Conservation (phyloP, 1,140 invertebrate species). For the Luehdorfia chinensis region DNA sequence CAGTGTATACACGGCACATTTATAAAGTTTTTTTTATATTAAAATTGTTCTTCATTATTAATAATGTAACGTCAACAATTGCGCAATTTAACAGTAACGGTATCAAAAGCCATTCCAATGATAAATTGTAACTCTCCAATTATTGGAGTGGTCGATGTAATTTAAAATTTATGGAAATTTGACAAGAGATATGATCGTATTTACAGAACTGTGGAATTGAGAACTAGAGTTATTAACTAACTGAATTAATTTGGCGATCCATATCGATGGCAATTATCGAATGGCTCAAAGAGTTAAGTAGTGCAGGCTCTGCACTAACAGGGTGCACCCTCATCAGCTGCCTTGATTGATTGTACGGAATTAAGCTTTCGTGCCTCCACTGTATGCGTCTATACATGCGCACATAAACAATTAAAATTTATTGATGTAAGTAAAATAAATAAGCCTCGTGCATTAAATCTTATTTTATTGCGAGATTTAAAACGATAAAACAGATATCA, state of each 20-base stretch:
- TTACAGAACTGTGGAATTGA: constrained; percentile 32
- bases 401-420: constrained; percentile 16
- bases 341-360: constrained; percentile 66
- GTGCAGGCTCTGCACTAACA: constrained; percentile 35
- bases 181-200: constrained; percentile 54
- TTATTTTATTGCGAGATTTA: constrained; percentile 8
- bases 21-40: no score
- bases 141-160: constrained; percentile 37
- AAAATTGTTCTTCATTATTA: no score
- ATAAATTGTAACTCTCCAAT: constrained; percentile 52
- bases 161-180: constrained; percentile 67
- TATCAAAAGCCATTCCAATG: constrained; percentile 1
- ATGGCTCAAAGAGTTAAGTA: constrained; percentile 47
- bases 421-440: constrained; percentile 16
- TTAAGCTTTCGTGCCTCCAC: constrained; percentile 40
- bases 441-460: constrained; percentile 9
- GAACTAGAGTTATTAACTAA: constrained; percentile 38
- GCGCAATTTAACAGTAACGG: background rate
- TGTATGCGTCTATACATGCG: constrained; percentile 5
- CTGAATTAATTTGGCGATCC: constrained; percentile 50
- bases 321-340: constrained; percentile 49
- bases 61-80: no score
- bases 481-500: constrained; percentile 4
- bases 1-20: no score
- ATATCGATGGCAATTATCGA: constrained; percentile 48